These are phyloP conservation scores for Eilema sororculum DNA, from an alignment of 2,888 invertebrate genomes.

Conservation along the genomic window DNA sequence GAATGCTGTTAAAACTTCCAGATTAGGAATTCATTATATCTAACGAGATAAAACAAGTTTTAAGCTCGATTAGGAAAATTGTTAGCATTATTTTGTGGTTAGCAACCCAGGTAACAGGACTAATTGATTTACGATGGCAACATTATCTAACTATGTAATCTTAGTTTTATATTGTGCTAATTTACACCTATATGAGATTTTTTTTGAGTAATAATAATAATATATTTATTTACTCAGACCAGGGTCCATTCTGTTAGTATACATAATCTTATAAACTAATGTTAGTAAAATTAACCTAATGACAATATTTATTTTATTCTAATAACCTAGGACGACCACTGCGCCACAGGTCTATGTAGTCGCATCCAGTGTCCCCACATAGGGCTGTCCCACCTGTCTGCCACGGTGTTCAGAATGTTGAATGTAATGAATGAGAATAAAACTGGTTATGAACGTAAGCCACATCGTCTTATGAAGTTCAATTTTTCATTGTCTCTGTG, in stretches of 20 bases:
- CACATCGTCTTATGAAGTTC: neutral
- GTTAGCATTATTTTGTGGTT: slow-evolving; percentile 53
- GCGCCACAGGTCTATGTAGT: no score
- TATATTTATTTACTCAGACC: no score
- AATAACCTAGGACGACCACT: no score
- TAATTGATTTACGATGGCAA: slow-evolving; percentile 52
- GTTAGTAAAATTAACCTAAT: no score
- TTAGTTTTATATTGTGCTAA: slow-evolving; percentile 22
- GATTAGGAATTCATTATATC: slow-evolving; percentile 83
- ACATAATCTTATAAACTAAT: no score
- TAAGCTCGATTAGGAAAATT: slow-evolving; percentile 64
- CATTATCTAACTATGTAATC: slow-evolving; percentile 45
- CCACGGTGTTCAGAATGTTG: no score
- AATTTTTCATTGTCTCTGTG: neutral
- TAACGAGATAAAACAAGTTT: slow-evolving; percentile 71
- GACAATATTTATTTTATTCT: no score
- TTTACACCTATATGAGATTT: slow-evolving; percentile 22
- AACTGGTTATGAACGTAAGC: neutral
- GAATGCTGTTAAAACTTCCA: slow-evolving; percentile 76
- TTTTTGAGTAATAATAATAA: no score
- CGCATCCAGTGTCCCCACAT: no score
- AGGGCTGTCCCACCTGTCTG: no score
- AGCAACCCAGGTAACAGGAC: slow-evolving; percentile 48
- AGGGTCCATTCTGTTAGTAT: no score
- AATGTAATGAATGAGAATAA: neutral